These are phyloP conservation scores for Eleginops maclovinus DNA, from an alignment of 2,113 vertebrate genomes.

Conservation along the genomic window DNA sequence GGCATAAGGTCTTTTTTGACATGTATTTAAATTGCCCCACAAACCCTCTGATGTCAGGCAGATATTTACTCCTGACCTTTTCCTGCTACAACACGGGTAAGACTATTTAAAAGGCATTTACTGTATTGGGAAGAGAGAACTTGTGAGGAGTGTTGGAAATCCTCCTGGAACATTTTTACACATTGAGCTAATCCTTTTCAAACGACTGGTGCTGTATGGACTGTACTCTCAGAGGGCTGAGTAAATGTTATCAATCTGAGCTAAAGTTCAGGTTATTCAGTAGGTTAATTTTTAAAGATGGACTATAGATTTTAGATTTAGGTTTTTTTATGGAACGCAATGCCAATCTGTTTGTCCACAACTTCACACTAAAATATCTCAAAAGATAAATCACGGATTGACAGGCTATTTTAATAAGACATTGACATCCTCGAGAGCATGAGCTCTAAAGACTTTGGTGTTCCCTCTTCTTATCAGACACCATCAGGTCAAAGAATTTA, in stretches of 20 bases:
- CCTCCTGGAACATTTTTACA: slow-evolving; percentile 27
- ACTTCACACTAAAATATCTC: no score
- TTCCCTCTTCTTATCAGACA: no score
- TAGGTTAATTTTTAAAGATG: no score
- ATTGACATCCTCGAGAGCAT: no score
- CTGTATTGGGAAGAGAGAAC: slow-evolving; percentile 40
- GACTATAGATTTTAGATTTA: no score
- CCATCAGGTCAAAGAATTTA: no score
- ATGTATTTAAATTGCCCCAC: slow-evolving; percentile 59
- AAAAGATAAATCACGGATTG: no score
- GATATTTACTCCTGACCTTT: slow-evolving; percentile 64
- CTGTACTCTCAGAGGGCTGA: neutral
- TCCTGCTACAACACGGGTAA: slow-evolving; percentile 27
- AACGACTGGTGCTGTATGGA: slow-evolving; percentile 13
- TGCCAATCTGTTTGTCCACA: no score
- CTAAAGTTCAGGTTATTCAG: neutral
- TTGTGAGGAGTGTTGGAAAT: slow-evolving; percentile 36
- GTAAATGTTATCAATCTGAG: neutral
- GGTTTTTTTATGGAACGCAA: no score
- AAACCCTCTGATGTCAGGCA: slow-evolving; percentile 49
- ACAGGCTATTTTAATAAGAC: no score
- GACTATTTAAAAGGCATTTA: slow-evolving; percentile 60
- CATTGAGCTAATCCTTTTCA: slow-evolving; percentile 27
- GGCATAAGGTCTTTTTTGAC: slow-evolving; percentile 60
- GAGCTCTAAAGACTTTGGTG: no score